Evolutionary conservation across 2,113 vertebrate genomes (phyloP).

Genomic region (Condylura cristata): DNA sequence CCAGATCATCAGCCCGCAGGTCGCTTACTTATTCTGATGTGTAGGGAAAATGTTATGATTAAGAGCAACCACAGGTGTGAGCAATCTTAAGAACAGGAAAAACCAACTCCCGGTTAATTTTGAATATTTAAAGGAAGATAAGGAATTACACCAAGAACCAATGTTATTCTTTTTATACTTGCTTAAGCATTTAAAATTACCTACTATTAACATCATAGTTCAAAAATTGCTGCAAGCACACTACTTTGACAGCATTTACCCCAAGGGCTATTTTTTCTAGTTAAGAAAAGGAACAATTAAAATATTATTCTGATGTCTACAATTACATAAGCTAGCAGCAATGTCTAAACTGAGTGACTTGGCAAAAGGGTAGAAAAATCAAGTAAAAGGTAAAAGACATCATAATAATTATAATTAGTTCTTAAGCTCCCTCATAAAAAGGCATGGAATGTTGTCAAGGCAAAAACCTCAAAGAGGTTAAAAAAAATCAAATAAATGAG

Average conservation of each 20-base stretch:
- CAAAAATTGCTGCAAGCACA: neutral
- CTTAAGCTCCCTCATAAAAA: neutral
- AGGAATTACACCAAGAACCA: neutral
- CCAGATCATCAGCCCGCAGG: neutral
- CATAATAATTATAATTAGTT: neutral
- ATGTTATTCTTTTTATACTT: neutral
- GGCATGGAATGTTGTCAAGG: neutral
- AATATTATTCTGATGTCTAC: neutral
- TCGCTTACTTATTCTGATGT: neutral
- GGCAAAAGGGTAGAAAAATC: neutral
- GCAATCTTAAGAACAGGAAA: neutral
- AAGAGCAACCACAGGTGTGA: neutral
- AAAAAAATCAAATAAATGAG: neutral
- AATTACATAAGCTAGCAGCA: conserved; percentile 44
- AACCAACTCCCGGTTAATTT: conserved; percentile 5
- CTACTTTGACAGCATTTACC: neutral
- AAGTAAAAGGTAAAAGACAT: neutral
- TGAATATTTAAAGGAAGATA: neutral
- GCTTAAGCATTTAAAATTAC: neutral
- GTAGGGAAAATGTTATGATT: neutral
- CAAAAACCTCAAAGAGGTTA: neutral
- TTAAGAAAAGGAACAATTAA: neutral
- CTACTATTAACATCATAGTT: neutral
- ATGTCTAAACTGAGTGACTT: neutral
- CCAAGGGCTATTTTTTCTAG: neutral